Conservation (phyloP, 1,140 invertebrate genomes). For the Oscheius sp. region DNA sequence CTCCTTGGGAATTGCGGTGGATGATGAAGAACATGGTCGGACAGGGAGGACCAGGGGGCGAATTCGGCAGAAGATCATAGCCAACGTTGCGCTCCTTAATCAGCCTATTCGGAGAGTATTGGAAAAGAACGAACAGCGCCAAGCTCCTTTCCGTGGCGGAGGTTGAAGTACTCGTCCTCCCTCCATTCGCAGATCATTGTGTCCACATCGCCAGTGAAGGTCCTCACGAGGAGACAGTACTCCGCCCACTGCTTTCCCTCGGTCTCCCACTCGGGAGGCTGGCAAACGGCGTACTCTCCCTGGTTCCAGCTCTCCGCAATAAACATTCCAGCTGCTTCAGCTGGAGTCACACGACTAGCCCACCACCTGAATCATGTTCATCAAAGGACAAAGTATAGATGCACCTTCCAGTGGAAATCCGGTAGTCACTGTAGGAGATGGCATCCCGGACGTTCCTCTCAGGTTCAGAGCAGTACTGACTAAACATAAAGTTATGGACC, state of each 20-base stretch:
- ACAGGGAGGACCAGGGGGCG: background rate
- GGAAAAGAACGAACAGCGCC: too few species aligned
- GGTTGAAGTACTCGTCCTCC: background rate
- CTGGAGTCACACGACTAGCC: background rate
- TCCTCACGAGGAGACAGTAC: background rate
- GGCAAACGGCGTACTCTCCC: background rate
- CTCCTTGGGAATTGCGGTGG: background rate
- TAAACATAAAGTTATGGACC: too few species aligned
- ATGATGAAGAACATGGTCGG: background rate
- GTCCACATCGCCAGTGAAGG: background rate
- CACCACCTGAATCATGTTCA: slow-evolving; percentile 1
- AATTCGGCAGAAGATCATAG: background rate
- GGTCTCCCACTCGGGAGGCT: background rate
- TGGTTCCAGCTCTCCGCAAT: background rate
- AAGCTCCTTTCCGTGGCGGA: background rate
- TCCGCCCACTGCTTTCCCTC: background rate
- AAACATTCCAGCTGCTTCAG: background rate
- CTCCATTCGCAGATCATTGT: background rate
- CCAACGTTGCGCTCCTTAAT: background rate
- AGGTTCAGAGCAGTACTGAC: background rate
- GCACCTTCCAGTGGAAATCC: background rate
- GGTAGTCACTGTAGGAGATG: background rate
- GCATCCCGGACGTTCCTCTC: background rate
- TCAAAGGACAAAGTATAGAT: background rate
- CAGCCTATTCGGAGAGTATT: too few species aligned